Percentiles rank a stretch among this genome's conserved stretches.
These are phyloP conservation scores for Danio kyathit DNA, from an alignment of 2,797 vertebrate species.

Conservation along the genomic window DNA sequence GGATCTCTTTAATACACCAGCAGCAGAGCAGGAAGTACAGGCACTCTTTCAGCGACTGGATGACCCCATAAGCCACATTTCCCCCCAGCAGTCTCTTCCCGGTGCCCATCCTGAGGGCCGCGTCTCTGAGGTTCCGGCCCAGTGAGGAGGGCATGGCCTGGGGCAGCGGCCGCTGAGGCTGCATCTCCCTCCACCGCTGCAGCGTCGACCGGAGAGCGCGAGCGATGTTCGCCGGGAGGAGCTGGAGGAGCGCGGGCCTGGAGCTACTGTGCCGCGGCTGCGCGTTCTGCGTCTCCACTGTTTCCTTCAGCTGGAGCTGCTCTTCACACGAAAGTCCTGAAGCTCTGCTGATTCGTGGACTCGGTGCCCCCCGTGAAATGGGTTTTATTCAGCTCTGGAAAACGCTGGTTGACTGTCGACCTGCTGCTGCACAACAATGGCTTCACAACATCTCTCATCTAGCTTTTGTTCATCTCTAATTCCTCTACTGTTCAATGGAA, in stretches of 20 bases:
- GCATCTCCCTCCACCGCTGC: slow-evolving; percentile 66
- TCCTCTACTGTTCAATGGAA: slow-evolving; percentile 68
- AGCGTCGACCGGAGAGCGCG: slow-evolving; percentile 31
- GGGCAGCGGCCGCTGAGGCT: slow-evolving; percentile 75
- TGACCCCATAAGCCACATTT: slow-evolving; percentile 77
- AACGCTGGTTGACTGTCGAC: slow-evolving; percentile 43
- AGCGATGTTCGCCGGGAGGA: slow-evolving; percentile 23
- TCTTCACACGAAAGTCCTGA: not conserved
- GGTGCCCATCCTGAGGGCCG: slow-evolving; percentile 75
- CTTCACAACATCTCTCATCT: slow-evolving; percentile 41
- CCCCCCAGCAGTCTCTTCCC: slow-evolving; percentile 75
- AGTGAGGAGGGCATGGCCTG: slow-evolving; percentile 80
- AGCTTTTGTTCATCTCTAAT: slow-evolving; percentile 58
- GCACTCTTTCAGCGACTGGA: slow-evolving; percentile 83
- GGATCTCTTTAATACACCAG: slow-evolving; percentile 91
- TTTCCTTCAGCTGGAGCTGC: not conserved
- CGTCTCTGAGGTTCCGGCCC: slow-evolving; percentile 72
- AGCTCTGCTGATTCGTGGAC: not conserved
- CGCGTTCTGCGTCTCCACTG: slow-evolving; percentile 34
- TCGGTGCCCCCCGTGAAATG: slow-evolving; percentile 8
- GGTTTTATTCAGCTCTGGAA: slow-evolving; percentile 60
- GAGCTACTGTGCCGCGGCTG: not conserved
- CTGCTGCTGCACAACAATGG: slow-evolving; percentile 31
- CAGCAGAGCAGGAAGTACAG: slow-evolving; percentile 91
- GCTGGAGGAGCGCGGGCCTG: slow-evolving; percentile 26